phyloP scores from a whole-genome alignment of 2,797 vertebrate species.

The Xerus rutilus region DNA sequence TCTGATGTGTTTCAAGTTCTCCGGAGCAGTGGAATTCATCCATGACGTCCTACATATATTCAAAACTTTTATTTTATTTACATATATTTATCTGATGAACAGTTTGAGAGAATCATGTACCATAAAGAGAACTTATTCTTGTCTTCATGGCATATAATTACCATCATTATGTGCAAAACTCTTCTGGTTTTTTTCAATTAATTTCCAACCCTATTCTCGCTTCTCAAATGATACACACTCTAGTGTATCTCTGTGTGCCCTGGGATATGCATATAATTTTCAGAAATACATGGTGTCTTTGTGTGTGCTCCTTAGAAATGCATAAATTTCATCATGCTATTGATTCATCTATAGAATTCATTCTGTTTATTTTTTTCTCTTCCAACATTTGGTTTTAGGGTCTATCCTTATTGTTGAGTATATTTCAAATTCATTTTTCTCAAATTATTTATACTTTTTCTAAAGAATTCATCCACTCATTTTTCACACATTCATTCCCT shows the following conservation, averaged over 20 bases:
- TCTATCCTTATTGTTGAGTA: not conserved
- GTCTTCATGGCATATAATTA: not conserved
- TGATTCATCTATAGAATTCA: not conserved
- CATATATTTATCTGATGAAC: constrained; percentile 1
- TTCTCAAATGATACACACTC: not conserved
- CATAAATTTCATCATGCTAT: not conserved
- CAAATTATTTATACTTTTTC: not conserved
- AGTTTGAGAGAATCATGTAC: not conserved
- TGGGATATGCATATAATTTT: not conserved
- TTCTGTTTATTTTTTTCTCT: not conserved
- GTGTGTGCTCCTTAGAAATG: not conserved
- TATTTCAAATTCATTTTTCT: constrained; percentile 14
- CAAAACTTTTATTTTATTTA: not conserved
- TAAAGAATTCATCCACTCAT: not conserved
- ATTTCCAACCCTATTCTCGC: not conserved
- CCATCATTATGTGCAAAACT: not conserved
- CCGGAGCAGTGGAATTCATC: not conserved
- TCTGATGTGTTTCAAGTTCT: not conserved
- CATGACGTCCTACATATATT: not conserved
- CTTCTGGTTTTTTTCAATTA: not conserved
- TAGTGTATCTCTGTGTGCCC: not conserved
- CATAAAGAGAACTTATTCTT: not conserved
- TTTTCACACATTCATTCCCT: not conserved
- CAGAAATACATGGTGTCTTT: constrained; percentile 1
- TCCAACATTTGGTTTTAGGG: constrained; percentile 32